These are phyloP conservation scores for Notolepis coatsorum DNA, from an alignment of 2,797 vertebrate species.

Conservation along the genomic window DNA sequence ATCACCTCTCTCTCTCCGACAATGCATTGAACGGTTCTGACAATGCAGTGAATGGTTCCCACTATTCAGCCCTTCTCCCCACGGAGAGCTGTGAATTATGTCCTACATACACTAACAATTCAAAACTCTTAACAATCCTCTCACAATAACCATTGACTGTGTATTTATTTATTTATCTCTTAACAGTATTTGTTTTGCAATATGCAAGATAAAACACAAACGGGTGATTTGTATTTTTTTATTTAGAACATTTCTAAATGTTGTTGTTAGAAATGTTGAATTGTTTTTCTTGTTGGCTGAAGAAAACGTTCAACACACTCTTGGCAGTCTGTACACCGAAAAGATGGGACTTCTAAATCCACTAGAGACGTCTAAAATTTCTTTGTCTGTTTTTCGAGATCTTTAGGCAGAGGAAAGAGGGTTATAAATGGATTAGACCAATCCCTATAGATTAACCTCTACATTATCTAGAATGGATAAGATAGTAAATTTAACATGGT, in stretches of 20 bases:
- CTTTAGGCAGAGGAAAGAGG: no score
- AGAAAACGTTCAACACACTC: no score
- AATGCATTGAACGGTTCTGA: background rate
- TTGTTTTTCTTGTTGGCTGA: no score
- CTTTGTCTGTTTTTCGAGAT: no score
- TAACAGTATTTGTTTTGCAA: background rate
- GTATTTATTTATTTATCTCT: background rate
- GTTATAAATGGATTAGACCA: no score
- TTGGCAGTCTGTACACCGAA: no score
- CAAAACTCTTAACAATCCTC: slow-evolving; percentile 1
- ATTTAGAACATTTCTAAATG: no score
- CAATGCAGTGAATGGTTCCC: background rate
- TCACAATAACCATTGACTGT: background rate
- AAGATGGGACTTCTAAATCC: no score
- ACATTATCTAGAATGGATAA: background rate
- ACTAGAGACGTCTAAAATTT: no score
- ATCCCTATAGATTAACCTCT: no score
- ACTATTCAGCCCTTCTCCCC: background rate
- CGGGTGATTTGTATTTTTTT: no score
- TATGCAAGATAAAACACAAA: background rate
- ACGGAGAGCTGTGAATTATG: background rate
- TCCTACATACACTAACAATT: background rate
- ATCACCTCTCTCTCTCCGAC: background rate
- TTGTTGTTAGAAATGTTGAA: no score
- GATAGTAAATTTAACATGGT: background rate